Evolutionary conservation across 2,888 invertebrate species (phyloP).

Genomic region (Campoplex nolae): DNA sequence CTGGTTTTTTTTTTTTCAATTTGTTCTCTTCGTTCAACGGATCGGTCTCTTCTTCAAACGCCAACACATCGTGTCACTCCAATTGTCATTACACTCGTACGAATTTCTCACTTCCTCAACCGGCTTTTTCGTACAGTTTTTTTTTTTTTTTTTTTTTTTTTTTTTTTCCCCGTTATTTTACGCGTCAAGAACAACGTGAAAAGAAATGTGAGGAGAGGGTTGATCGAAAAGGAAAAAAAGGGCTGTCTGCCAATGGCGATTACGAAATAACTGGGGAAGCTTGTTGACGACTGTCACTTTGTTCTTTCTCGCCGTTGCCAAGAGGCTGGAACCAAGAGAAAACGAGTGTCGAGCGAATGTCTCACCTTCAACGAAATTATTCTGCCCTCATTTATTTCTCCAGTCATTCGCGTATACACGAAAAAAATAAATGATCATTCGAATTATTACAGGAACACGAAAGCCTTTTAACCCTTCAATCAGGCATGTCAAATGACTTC

Average conservation of each 20-base stretch:
- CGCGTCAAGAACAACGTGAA: conserved; percentile 5
- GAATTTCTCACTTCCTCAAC: conserved; percentile 39
- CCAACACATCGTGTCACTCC: conserved; percentile 51
- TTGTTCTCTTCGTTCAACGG: conserved; percentile 23
- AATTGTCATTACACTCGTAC: conserved; percentile 38
- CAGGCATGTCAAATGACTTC: no score
- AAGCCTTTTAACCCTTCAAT: not conserved
- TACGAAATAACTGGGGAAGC: conserved; percentile 59
- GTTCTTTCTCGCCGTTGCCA: conserved; percentile 63
- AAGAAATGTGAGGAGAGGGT: conserved; percentile 16
- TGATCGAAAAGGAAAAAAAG: conserved; percentile 32
- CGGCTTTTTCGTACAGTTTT: not conserved
- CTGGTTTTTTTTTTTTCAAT: conserved; percentile 3
- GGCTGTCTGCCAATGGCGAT: conserved; percentile 62
- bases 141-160: not conserved
- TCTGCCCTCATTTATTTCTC: conserved; percentile 14
- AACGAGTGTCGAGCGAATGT: conserved; percentile 19
- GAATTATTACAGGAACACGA: not conserved
- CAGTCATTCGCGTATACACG: not conserved
- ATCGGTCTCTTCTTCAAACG: conserved; percentile 44
- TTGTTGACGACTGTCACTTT: conserved; percentile 65
- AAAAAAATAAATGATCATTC: not conserved
- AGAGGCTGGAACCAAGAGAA: conserved; percentile 42
- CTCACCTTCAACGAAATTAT: not conserved
- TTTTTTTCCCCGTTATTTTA: not conserved